A percentile compares a stretch with the other conserved stretches of the same genome.
Evolutionary conservation across 2,113 vertebrate species (phyloP).

Genomic region (Toxotes jaculatrix): DNA sequence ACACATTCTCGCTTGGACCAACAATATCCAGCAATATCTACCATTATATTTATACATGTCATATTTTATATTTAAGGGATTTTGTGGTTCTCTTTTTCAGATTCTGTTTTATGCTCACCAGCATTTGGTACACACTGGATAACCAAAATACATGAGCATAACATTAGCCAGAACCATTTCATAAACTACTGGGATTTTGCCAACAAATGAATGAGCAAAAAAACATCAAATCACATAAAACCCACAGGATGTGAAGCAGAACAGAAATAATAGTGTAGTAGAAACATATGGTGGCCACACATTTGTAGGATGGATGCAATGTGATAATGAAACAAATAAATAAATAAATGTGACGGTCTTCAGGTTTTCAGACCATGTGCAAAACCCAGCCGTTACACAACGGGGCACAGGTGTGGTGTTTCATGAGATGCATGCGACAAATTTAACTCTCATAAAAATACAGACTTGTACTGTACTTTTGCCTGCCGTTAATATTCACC

Average conservation of each 20-base stretch:
- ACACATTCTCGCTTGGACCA: background rate
- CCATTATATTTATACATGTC: background rate
- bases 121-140: background rate
- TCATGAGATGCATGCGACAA: slow-evolving; percentile 12
- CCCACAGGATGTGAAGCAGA: background rate
- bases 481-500: background rate
- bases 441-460: background rate
- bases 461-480: background rate
- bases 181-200: background rate
- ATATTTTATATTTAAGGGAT: background rate
- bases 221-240: background rate
- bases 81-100: background rate
- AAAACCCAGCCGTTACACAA: background rate
- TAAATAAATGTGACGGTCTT: too few relatives aligned
- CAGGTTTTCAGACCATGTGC: background rate
- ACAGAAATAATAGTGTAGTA: background rate
- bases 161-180: background rate
- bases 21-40: background rate
- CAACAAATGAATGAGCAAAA: slow-evolving; percentile 15
- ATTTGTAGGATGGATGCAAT: background rate
- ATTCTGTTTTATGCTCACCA: background rate
- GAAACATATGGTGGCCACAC: background rate
- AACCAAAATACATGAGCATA: background rate
- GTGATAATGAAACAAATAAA: background rate
- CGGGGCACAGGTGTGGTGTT: slow-evolving; percentile 7